Evolutionary conservation across 2,888 invertebrate species (phyloP), one percentile per base, ranked within the genome.

Genomic region (Caprella mutica): DNA sequence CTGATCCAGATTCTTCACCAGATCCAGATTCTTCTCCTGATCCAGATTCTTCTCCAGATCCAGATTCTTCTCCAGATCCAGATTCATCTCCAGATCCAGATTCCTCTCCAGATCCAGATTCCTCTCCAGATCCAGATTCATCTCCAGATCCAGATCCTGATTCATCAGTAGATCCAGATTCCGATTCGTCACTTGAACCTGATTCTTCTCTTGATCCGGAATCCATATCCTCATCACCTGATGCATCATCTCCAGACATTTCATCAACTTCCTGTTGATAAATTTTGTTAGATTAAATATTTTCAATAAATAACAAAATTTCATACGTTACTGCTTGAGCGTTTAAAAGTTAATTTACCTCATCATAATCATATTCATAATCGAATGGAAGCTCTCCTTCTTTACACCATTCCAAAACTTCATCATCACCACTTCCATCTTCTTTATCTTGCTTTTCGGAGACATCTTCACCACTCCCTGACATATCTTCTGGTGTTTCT

Each of bases 51-150:
- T 40, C 24, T 42, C 30, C 27, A 29, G 39, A 26, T 19, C 14
- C 30, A n/a, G n/a, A n/a, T n/a, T n/a, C n/a, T 1, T 42, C 52
- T 14, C 17, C 21, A 30, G 40, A 33, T 12, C 38, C 58, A 30
- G 24, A 46, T 14, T 33, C 56, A 23, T 27, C 39, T 30, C n/a
- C 52, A 29, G 17, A 71, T 71, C 40, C 76, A n/a, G 58, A 59
- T 5, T 68, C 69, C 6, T 71, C 70, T 44, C 70, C 69, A 29
- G 77, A 75, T 67, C 78, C 80, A 58, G 56, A 46, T n/a, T 23
- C 24, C n/a, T 35, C 21, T 14, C 40, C 58, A 9, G 50, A 55
- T 51, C 71, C 72, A 38, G 72, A 72, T 26, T 71, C 71, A 55
- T 71, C 72, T 55, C 73, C 69, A 59, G 69, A 69, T 23, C 72